Percentiles rank a stretch among this genome's conserved stretches.
phyloP scores from a whole-genome alignment of 2,888 invertebrate species.

The Heliconius erato region DNA sequence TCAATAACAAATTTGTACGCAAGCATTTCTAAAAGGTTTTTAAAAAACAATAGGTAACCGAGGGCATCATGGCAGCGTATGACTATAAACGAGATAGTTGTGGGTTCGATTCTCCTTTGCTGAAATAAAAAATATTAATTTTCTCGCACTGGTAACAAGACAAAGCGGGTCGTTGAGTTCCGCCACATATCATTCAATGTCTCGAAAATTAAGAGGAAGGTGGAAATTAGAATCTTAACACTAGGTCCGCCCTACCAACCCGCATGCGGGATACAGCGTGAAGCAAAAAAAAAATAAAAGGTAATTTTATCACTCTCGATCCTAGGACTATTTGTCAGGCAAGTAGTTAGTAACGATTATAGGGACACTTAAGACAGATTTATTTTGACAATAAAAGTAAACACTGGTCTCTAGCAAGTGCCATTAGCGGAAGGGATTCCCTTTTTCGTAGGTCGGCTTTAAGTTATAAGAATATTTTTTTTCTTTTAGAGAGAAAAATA shows the following conservation, averaged over 20 bases:
- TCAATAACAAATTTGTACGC: too few species aligned
- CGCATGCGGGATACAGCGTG: background rate
- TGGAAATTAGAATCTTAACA: background rate
- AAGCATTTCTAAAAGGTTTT: background rate
- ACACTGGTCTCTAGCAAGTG: conserved; percentile 73
- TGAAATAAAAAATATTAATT: too few species aligned
- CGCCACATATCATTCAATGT: background rate
- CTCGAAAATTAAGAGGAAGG: background rate
- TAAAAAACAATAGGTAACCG: too few species aligned
- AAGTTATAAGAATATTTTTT: conserved; percentile 49
- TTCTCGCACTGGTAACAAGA: background rate
- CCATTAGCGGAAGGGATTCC: conserved; percentile 80
- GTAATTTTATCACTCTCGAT: conserved; percentile 49
- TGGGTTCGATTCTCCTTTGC: too few species aligned
- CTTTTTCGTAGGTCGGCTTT: conserved; percentile 49
- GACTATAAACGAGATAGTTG: too few species aligned
- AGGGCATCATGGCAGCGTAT: too few species aligned
- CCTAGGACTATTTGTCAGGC: conserved; percentile 53
- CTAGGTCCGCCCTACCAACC: background rate
- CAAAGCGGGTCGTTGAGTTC: background rate
- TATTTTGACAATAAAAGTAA: conserved; percentile 84
- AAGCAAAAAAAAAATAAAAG: conserved; percentile 13
- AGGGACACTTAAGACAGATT: conserved; percentile 82
- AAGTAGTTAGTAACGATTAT: conserved; percentile 81
- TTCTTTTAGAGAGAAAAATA: conserved; percentile 6